A percentile compares a stretch with the other conserved stretches of the same genome.
Evolutionary conservation across 2,113 vertebrate genomes (phyloP).

Genomic region (Brienomyrus longianalis): DNA sequence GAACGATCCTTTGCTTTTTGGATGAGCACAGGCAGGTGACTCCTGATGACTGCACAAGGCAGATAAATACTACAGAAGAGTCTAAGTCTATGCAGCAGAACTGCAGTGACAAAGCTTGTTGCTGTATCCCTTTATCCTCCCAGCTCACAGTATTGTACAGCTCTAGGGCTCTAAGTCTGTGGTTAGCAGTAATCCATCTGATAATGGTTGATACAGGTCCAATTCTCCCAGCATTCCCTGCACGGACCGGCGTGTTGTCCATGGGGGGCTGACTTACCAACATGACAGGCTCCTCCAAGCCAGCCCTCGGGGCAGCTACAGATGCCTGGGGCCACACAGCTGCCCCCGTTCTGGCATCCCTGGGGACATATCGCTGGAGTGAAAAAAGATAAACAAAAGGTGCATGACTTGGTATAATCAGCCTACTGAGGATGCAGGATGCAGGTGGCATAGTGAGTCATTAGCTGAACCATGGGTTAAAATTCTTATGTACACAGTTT

Average conservation of each 20-base stretch:
- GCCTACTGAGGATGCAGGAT: not conserved
- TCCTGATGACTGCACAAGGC: not conserved
- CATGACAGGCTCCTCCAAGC: slow-evolving; percentile 73
- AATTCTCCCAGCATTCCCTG: not conserved
- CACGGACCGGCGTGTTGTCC: not conserved
- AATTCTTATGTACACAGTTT: not conserved
- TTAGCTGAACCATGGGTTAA: not conserved
- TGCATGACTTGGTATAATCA: slow-evolving; percentile 10
- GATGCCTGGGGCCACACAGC: slow-evolving; percentile 75
- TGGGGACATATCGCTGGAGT: slow-evolving; percentile 73
- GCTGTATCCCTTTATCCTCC: not conserved
- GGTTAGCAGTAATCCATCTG: not conserved
- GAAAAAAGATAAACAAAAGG: slow-evolving; percentile 35
- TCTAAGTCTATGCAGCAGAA: not conserved
- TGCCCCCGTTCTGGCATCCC: slow-evolving; percentile 70
- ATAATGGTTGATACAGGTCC: not conserved
- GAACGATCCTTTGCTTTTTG: not conserved
- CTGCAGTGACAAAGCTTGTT: not conserved
- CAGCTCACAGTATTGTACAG: not conserved
- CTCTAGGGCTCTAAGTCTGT: not conserved
- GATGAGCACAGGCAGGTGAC: not conserved
- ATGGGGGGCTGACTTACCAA: slow-evolving; percentile 51
- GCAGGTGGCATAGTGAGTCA: slow-evolving; percentile 28
- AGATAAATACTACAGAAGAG: not conserved
- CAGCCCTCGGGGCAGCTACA: slow-evolving; percentile 78